Evolutionary conservation across 30 jellyfish, hydroid and myxozoan species (phyloP), one percentile per base, ranked within the genome.

Genomic region (Nemopilema nomurai): DNA sequence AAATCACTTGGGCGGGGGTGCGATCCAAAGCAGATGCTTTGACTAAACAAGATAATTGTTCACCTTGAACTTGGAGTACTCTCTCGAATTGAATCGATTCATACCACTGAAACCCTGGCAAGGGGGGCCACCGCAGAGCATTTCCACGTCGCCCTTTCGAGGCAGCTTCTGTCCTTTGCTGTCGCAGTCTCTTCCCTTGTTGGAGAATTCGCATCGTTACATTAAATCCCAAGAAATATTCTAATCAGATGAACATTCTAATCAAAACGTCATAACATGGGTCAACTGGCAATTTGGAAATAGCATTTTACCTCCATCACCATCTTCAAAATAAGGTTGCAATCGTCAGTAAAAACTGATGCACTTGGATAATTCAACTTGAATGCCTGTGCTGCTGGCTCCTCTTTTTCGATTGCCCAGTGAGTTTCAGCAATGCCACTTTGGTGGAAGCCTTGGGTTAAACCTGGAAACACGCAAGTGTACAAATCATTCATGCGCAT

Each of bases 81-180:
- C 98, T 79, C 98, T 87, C 1, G 93, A 90, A 71, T 92, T 92
- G 88, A 92, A 92, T 67, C 98, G 86, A 67, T 92, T 92, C 98
- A 92, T 92, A 26, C 98, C 98, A 92, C 98, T 92, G 88, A 92
- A 92, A 0, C 98, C 98, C 75, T 92, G 98, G 74, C 98, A 92
- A 0, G 98, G 98, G 26, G 98, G 98, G 0, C 98, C 98, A 64
- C 98, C 98, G 73, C 98, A 92, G 24, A 92, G 82, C 79, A 92
- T 20, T 25, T 92, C 97, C 18, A 92, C 98, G 69, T 92, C 98
- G 1, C 98, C 98, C 57, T 80, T 88, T 20, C 84, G 95, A 9
- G 98, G 98, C 13, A 92, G 90, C 25, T 90, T 77, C 62, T 92
- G 98, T 19, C 98, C 98, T 18, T 71, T 74, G 4, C 77, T 88